A percentile compares a stretch with the other conserved stretches of the same genome.
Evolutionary conservation across 2,797 vertebrate species (phyloP).

Genomic region (Petrocephalus sullivani): DNA sequence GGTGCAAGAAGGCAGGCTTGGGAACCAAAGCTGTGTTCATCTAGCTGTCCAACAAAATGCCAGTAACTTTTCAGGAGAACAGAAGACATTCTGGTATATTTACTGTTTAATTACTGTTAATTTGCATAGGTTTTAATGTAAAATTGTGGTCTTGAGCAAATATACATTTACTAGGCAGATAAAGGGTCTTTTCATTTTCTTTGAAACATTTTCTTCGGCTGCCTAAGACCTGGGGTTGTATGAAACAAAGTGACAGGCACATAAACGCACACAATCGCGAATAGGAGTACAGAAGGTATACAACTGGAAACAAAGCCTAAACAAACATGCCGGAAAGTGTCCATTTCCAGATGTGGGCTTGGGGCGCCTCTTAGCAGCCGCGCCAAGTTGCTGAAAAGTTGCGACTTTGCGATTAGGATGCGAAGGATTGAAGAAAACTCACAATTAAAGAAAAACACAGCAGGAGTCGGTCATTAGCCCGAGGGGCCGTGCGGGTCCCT

Average conservation of each 20-base stretch:
- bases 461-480: not conserved
- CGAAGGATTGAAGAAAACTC: not conserved
- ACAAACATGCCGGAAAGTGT: not conserved
- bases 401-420: not conserved
- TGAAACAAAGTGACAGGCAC: not conserved
- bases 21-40: not conserved
- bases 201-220: not conserved
- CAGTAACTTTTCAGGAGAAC: not conserved
- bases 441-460: not conserved
- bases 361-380: not conserved
- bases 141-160: no score
- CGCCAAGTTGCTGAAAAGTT: conserved; percentile 2
- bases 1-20: not conserved
- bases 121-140: not conserved
- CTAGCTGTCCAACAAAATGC: not conserved
- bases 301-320: not conserved
- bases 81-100: not conserved
- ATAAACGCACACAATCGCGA: not conserved
- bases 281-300: not conserved
- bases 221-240: not conserved
- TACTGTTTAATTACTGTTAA: not conserved
- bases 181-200: not conserved
- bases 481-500: not conserved
- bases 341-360: not conserved
- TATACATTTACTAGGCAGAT: not conserved